Evolutionary conservation across 2,113 vertebrate species (phyloP).

Genomic region (Cyprinodon tularosa): DNA sequence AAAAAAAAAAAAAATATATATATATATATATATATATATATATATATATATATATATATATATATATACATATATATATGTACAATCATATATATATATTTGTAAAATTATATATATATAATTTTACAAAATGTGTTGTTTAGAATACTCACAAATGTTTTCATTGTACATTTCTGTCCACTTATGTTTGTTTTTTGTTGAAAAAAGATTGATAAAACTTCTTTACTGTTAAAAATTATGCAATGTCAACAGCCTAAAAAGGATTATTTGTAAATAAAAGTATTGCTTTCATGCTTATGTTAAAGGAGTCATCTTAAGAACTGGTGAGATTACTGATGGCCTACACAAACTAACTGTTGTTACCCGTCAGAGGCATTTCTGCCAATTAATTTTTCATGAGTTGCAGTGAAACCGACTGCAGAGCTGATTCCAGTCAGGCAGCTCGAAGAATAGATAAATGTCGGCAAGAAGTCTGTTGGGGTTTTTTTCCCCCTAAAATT

Average conservation of each 20-base stretch:
- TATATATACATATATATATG: too few relatives aligned
- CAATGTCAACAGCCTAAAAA: neutral
- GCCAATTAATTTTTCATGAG: conserved; percentile 35
- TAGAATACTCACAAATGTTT: too few relatives aligned
- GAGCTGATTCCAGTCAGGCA: conserved; percentile 53
- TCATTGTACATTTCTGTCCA: too few relatives aligned
- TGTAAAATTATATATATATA: too few relatives aligned
- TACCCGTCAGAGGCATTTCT: conserved; percentile 6
- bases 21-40: too few relatives aligned
- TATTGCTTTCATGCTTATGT: neutral
- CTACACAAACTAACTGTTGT: conserved; percentile 8
- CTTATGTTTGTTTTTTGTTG: too few relatives aligned
- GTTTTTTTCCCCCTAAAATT: conserved; percentile 30
- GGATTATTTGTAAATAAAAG: neutral
- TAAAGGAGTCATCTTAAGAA: neutral
- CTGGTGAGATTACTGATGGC: neutral
- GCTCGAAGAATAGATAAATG: conserved; percentile 48
- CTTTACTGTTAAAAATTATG: neutral
- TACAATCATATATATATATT: too few relatives aligned
- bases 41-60: too few relatives aligned
- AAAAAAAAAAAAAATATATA: too few relatives aligned
- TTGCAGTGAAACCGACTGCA: conserved; percentile 24
- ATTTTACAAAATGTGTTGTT: too few relatives aligned
- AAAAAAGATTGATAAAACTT: too few relatives aligned
- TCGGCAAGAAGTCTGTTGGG: conserved; percentile 20